These are phyloP conservation scores for Rotaria magnacalcarata DNA, from an alignment of 2,888 invertebrate species.

Conservation along the genomic window DNA sequence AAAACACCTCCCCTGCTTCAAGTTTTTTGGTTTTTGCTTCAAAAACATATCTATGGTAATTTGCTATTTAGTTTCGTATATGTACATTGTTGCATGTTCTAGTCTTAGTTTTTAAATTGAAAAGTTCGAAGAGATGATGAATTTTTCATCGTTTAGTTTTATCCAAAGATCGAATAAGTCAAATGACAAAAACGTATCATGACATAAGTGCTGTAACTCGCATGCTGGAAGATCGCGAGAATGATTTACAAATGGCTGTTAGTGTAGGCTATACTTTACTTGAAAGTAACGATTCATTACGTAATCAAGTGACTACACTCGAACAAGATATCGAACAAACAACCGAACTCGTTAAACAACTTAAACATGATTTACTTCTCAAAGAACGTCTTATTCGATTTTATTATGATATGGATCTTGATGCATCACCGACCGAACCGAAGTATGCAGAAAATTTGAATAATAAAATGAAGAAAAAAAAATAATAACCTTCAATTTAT, in stretches of 20 bases:
- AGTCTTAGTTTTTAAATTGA: not conserved
- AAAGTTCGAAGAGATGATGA: not conserved
- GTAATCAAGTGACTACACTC: not conserved
- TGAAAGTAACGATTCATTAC: conserved; percentile 31
- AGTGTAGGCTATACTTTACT: not conserved
- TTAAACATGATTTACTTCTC: conserved; percentile 30
- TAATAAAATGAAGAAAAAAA: not conserved
- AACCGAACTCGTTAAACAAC: conserved; percentile 17
- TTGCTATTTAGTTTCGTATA: not conserved
- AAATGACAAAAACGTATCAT: conserved; percentile 34
- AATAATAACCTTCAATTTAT: not conserved
- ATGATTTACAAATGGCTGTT: not conserved
- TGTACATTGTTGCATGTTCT: not conserved
- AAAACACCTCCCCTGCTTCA: not conserved
- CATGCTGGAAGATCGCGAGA: conserved; percentile 22
- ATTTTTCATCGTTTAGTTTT: not conserved
- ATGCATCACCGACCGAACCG: not conserved
- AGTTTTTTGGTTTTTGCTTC: not conserved
- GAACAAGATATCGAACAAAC: conserved; percentile 32
- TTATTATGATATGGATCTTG: not conserved
- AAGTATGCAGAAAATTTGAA: not conserved
- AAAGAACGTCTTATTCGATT: conserved; percentile 21
- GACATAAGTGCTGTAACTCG: conserved; percentile 12
- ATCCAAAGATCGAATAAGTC: not conserved
- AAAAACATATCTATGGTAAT: not conserved